Conservation (phyloP, 2,797 vertebrate species). For the Darevskia mixta region DNA sequence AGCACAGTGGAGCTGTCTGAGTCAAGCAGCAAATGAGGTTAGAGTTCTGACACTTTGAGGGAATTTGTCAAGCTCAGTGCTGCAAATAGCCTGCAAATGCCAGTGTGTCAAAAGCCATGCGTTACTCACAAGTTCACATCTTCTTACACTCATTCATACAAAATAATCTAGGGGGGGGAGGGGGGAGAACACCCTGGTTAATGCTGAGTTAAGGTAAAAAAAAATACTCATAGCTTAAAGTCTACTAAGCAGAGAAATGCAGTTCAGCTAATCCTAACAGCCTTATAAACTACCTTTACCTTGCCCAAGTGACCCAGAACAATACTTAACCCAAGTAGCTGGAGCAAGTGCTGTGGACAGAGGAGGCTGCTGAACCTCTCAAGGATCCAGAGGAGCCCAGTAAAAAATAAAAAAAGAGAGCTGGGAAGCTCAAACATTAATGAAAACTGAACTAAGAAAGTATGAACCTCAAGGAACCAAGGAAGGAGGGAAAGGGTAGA, state of each 20-base stretch:
- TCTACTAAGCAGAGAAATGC: neutral
- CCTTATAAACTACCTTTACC: neutral
- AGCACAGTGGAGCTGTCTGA: neutral
- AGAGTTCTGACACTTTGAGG: neutral
- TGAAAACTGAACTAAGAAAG: neutral
- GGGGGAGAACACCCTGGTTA: neutral
- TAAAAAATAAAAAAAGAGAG: neutral
- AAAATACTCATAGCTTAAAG: neutral
- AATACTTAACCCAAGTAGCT: neutral
- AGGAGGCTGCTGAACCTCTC: neutral
- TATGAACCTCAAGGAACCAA: neutral
- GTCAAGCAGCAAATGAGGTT: neutral
- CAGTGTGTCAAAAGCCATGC: neutral
- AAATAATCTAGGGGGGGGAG: neutral
- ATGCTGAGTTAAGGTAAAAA: conserved; percentile 14
- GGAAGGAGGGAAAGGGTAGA: too few species aligned
- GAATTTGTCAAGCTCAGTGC: neutral
- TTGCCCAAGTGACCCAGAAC: too few species aligned
- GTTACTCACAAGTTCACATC: neutral
- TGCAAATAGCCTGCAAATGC: neutral
- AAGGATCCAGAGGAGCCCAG: neutral
- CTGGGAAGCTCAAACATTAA: neutral
- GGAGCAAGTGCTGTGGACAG: neutral
- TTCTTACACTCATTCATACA: neutral
- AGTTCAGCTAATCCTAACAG: neutral